A percentile compares a stretch with the other conserved stretches of the same genome.
Conservation (phyloP, 1,140 invertebrate species). For the Cydia amplana region DNA sequence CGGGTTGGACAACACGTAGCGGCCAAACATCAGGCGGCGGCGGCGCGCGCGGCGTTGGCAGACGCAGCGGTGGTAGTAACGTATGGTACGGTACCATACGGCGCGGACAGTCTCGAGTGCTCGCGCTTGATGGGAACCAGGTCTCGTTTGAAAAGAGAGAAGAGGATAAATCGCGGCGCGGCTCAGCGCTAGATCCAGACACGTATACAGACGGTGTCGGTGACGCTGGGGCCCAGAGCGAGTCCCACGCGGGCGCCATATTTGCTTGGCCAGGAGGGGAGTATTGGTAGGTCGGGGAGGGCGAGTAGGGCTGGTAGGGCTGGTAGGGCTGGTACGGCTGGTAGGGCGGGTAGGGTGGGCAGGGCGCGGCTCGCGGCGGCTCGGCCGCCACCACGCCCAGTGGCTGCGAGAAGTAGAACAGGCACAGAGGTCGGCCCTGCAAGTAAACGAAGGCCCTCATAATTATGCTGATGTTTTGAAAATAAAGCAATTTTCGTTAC, state of each 20-base stretch:
- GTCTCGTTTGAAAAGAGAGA: slow-evolving; percentile 60
- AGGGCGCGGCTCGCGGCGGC: slow-evolving; percentile 53
- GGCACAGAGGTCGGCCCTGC: slow-evolving; percentile 71
- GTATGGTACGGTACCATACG: slow-evolving; percentile 54
- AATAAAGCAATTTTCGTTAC: no score
- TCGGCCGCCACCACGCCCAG: slow-evolving; percentile 67
- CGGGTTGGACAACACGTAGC: slow-evolving; percentile 9
- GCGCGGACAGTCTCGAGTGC: slow-evolving; percentile 44
- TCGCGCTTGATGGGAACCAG: slow-evolving; percentile 55
- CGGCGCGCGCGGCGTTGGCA: slow-evolving; percentile 41
- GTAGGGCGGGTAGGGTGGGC: slow-evolving; percentile 53
- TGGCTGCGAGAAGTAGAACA: slow-evolving; percentile 78
- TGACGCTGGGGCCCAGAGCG: background rate
- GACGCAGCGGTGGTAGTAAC: slow-evolving; percentile 57
- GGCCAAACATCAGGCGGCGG: background rate
- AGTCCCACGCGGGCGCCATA: slow-evolving; percentile 41
- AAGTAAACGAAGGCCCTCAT: no score
- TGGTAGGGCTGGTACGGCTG: slow-evolving; percentile 49
- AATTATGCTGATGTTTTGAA: no score
- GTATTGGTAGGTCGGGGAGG: slow-evolving; percentile 41
- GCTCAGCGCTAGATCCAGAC: slow-evolving; percentile 37
- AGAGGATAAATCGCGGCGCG: slow-evolving; percentile 48
- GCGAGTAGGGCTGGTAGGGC: slow-evolving; percentile 28
- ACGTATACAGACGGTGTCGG: slow-evolving; percentile 24
- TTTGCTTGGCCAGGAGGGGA: slow-evolving; percentile 38